phyloP scores from a whole-genome alignment of 2,888 invertebrate genomes.

The Noctua janthe region DNA sequence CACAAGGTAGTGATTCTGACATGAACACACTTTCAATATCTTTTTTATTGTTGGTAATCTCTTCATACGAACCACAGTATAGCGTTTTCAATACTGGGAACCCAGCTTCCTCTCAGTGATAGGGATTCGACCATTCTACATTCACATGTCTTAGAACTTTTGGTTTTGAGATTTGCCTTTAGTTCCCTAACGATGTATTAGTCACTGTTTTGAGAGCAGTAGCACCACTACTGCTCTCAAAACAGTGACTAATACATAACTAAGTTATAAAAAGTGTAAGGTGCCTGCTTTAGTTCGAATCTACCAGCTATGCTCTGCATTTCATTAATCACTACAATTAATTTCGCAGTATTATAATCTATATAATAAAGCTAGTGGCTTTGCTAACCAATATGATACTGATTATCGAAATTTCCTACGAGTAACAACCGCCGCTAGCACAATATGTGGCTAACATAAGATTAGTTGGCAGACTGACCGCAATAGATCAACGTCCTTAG shows the following conservation, averaged over 20 bases:
- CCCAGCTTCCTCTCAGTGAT: background rate
- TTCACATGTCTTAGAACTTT: background rate
- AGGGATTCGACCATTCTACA: background rate
- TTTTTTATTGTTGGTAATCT: background rate
- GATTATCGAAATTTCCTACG: background rate
- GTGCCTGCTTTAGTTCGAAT: background rate
- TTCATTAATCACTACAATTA: background rate
- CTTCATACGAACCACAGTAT: background rate
- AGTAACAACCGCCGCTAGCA: background rate
- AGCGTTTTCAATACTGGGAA: background rate
- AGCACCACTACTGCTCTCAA: background rate
- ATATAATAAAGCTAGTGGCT: background rate
- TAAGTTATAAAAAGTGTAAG: background rate
- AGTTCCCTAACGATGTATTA: background rate
- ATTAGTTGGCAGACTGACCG: constrained; percentile 38
- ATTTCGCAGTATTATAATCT: background rate
- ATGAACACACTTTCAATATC: background rate
- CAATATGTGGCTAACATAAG: constrained; percentile 23
- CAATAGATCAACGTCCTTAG: constrained; percentile 53
- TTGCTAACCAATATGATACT: background rate
- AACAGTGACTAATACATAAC: background rate
- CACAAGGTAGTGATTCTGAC: background rate
- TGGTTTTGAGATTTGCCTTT: background rate
- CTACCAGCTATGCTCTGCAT: background rate
- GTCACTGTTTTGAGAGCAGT: background rate